Percentiles rank a stretch among this genome's conserved stretches.
phyloP scores from a whole-genome alignment of 2,888 invertebrate species.

The Autographa gamma region DNA sequence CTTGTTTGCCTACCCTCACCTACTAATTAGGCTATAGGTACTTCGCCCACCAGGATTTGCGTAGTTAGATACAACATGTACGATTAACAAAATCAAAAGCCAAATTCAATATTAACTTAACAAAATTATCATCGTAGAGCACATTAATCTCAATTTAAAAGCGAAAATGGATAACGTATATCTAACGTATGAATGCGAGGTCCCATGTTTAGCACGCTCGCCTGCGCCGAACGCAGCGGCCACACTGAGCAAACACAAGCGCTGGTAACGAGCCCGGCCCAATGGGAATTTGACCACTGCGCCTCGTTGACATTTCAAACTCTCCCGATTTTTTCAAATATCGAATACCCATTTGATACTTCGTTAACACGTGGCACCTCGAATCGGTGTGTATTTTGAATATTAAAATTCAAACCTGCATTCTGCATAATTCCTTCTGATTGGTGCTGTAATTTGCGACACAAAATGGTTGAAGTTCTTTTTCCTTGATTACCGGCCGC shows the following conservation, averaged over 20 bases:
- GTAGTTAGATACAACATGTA: background rate
- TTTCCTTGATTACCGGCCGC: background rate
- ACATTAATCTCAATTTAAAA: background rate
- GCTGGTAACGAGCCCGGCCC: constrained; percentile 63
- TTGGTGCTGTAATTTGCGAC: background rate
- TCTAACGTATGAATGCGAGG: background rate
- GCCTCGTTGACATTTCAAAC: constrained; percentile 45
- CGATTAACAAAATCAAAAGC: background rate
- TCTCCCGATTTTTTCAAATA: constrained; percentile 37
- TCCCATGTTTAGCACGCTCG: background rate
- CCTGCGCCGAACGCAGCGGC: constrained; percentile 16
- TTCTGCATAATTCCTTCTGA: background rate
- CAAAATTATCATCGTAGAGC: background rate
- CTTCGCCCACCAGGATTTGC: too few species aligned
- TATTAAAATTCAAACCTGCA: background rate
- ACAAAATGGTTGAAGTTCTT: background rate
- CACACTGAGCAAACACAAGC: constrained; percentile 66
- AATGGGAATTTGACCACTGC: constrained; percentile 38
- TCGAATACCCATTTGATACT: constrained; percentile 28
- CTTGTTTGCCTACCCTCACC: too few species aligned
- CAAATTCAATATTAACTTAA: too few species aligned
- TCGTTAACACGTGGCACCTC: constrained; percentile 38
- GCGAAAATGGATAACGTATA: background rate
- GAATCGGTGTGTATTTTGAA: constrained; percentile 22
- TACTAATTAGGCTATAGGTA: too few species aligned